A percentile compares a stretch with the other conserved stretches of the same genome.
phyloP scores from a whole-genome alignment of 2,113 vertebrate genomes.

The Equus quagga region DNA sequence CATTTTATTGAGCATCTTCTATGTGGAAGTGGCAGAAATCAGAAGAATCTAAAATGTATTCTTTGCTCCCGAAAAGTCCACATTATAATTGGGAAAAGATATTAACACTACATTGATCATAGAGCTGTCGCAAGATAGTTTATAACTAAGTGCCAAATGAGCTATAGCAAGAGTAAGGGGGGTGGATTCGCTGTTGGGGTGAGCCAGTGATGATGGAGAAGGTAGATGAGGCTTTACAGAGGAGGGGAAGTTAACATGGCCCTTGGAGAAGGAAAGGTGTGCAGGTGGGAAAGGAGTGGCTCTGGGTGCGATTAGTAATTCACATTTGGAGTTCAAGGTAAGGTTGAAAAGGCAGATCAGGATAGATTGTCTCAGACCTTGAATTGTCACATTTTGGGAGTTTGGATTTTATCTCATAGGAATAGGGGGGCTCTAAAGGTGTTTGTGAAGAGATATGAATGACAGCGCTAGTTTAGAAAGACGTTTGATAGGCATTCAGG shows the following conservation, averaged over 20 bases:
- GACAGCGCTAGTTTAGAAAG: neutral
- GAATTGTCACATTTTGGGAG: neutral
- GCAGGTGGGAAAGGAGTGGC: neutral
- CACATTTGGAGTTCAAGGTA: neutral
- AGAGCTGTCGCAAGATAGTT: neutral
- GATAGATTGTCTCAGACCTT: neutral
- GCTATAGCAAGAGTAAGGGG: fast-evolving
- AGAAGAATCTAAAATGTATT: neutral
- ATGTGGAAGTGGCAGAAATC: neutral
- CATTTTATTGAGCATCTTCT: neutral
- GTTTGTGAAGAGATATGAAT: neutral
- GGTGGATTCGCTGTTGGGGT: fast-evolving
- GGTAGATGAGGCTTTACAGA: neutral
- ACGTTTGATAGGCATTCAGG: neutral
- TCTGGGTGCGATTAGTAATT: neutral
- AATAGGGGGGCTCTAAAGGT: neutral
- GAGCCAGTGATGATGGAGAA: neutral
- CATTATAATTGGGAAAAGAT: neutral
- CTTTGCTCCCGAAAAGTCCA: neutral
- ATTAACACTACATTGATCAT: neutral
- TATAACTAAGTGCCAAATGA: neutral
- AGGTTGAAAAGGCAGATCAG: neutral
- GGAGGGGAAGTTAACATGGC: neutral
- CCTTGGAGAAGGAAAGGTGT: neutral
- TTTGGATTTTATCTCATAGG: neutral